These are phyloP conservation scores for Choloepus hoffmanni DNA, from an alignment of 2,113 vertebrate species.

Conservation along the genomic window DNA sequence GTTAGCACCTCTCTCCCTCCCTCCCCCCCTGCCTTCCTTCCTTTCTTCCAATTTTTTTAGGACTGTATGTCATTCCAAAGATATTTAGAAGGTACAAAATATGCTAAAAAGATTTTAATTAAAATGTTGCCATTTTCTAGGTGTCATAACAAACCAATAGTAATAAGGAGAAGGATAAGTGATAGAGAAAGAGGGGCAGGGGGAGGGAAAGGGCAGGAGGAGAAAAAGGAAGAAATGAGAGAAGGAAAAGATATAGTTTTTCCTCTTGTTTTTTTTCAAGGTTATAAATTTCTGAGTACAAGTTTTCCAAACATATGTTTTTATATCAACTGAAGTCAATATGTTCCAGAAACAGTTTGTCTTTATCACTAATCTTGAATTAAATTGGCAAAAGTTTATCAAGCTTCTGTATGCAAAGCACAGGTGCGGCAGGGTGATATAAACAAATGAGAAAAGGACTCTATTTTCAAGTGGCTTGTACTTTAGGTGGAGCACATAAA, in stretches of 20 bases:
- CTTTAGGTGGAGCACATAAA: neutral
- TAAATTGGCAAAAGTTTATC: neutral
- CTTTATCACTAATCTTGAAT: neutral
- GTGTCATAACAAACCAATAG: neutral
- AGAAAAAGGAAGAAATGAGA: neutral
- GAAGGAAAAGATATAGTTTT: neutral
- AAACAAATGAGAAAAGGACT: neutral
- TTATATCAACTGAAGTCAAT: neutral
- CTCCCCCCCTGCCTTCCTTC: neutral
- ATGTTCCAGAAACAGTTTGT: neutral
- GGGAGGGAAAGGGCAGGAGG: neutral
- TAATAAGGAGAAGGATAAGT: neutral
- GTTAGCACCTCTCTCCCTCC: neutral
- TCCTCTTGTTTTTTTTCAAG: neutral
- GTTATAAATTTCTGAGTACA: neutral
- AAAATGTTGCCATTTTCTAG: slow-evolving; percentile 9
- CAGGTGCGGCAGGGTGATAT: neutral
- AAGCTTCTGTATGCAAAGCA: neutral
- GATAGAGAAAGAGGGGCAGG: no score
- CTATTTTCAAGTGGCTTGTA: neutral
- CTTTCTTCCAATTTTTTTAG: neutral
- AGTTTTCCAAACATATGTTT: neutral
- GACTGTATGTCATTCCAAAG: neutral
- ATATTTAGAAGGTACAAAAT: neutral
- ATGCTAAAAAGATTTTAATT: neutral